Base-by-base conservation (phyloP, 2,113 vertebrate species). In the Eubucco bourcierii region DNA sequence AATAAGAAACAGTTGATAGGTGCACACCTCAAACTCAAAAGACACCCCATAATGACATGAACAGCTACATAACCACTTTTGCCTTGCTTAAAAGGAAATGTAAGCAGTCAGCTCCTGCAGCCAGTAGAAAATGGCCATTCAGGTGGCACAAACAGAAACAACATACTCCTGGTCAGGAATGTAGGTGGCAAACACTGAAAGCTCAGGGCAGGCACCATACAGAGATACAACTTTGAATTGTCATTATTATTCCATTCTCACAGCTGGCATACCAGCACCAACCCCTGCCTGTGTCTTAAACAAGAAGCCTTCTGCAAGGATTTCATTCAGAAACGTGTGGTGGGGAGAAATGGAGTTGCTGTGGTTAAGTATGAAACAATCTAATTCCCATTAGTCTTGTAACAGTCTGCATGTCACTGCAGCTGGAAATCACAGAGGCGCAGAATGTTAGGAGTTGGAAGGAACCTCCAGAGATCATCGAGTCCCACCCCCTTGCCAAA, bases 361-460 rank as follows among this genome's bases (percentile, higher is more conserved):
- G 85, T 80, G 77, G n/a, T 89, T 59, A 87, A 47, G n/a, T 39
- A 5, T 47, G 78, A 89, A 89, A 61, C 53, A 67, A 50, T 56
- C 55, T 25, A 47, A 87, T 80, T 93, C 55, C 41, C 44, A 23
- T 60, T 74, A 50, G 25, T 53, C 55, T 81, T 71, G 14, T 37
- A 61, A 37, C 16, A 58, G 52, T 28, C 46, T 33, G 15, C 53
- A 19, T 24, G 24, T 27, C 41, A 29, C 3, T 3, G 20, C 64
- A 67, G 25, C 80, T 75, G 58, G 59, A 80, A 83, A 79, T 14
- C 39, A 66, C 46, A 14, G 14, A 65, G 50, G 39, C 23, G 67
- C 50, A 24, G 50, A 52, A 24, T 52, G 50, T 24, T 23, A 52
- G 50, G 50, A 23, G 50, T 52, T 52, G 50, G 21, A 52, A 52